A percentile compares a stretch with the other conserved stretches of the same genome.
Evolutionary conservation across 2,888 invertebrate species (phyloP).

Genomic region (Mesorhabditis belari): DNA sequence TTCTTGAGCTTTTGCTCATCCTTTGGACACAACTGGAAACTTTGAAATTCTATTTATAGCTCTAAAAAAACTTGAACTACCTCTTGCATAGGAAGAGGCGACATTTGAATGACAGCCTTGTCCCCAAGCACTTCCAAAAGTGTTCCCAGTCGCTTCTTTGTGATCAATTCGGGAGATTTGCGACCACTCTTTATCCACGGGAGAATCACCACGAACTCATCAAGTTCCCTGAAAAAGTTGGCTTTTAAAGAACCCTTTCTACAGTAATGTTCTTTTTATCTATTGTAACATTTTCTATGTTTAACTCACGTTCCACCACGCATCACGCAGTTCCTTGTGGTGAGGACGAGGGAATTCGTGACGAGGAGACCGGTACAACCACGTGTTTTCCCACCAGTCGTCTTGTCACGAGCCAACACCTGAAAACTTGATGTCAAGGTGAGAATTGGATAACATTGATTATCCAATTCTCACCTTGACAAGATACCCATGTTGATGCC

Average conservation of each 20-base stretch:
- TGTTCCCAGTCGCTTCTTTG: background rate
- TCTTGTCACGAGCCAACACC: background rate
- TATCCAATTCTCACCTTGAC: background rate
- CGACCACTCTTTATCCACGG: no score
- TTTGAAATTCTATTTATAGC: background rate
- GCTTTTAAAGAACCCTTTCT: no score
- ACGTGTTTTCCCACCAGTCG: background rate
- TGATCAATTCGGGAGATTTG: no score
- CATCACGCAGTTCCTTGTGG: background rate
- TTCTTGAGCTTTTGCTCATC: no score
- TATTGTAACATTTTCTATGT: no score
- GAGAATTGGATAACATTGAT: no score
- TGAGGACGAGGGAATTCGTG: background rate
- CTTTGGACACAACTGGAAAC: background rate
- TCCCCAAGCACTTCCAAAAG: background rate
- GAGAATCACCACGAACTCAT: background rate
- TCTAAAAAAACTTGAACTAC: background rate
- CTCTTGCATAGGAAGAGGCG: background rate
- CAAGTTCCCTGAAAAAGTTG: background rate
- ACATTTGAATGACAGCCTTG: background rate
- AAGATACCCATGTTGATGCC: background rate
- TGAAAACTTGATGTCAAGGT: no score
- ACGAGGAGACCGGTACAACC: background rate
- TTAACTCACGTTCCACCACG: background rate
- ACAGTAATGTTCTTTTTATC: no score